Conservation (phyloP, 2,797 vertebrate genomes). For the Dallia pectoralis region DNA sequence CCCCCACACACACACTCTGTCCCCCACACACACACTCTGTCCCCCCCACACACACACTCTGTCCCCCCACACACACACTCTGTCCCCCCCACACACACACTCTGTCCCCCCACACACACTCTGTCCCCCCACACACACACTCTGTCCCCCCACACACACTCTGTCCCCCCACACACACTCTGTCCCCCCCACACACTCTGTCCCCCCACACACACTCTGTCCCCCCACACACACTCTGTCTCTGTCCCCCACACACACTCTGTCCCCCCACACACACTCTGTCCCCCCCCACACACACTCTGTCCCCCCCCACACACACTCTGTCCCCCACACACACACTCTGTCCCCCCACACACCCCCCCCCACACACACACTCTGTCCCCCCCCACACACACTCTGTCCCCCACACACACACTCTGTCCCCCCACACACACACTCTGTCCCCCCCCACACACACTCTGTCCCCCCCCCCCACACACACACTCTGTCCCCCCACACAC, state of each 20-base stretch:
- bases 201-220: neutral
- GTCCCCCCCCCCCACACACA: no score
- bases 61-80: no score
- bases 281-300: neutral
- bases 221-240: no score
- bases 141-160: neutral
- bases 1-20: no score
- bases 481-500: neutral
- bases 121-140: constrained; percentile 3
- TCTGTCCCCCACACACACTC: no score
- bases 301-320: constrained; percentile 2
- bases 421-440: neutral
- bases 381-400: constrained; percentile 8
- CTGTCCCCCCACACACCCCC: no score
- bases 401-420: no score
- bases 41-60: constrained; percentile 11
- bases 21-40: neutral
- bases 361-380: no score
- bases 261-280: no score
- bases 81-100: neutral
- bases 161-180: neutral
- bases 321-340: constrained; percentile 3
- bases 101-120: neutral
- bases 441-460: constrained; percentile 11
- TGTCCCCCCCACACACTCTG: no score